Conservation (phyloP, 2,888 invertebrate genomes). For the Mesorhabditis belari region DNA sequence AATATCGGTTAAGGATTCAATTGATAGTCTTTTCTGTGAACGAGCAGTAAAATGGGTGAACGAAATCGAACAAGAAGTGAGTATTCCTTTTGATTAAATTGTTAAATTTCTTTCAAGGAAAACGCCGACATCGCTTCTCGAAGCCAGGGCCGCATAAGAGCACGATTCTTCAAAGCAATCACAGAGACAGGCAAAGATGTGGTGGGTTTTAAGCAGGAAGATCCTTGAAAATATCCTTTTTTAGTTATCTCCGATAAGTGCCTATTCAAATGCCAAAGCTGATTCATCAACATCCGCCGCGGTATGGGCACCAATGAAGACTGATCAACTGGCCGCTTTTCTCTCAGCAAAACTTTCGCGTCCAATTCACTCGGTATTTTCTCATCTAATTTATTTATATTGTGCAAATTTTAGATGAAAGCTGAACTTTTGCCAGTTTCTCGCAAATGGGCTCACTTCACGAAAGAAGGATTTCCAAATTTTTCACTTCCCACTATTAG, state of each 20-base stretch:
- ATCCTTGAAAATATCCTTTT: neutral
- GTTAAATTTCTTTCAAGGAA: neutral
- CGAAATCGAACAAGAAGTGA: neutral
- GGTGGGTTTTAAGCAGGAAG: neutral
- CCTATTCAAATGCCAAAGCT: neutral
- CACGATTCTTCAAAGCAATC: neutral
- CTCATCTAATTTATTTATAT: neutral
- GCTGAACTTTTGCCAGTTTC: neutral
- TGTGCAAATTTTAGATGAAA: neutral
- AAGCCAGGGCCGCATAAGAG: neutral
- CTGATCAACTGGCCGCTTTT: neutral
- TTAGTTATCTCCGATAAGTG: neutral
- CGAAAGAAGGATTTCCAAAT: neutral
- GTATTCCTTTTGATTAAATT: neutral
- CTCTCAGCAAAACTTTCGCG: neutral
- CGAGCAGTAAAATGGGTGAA: neutral
- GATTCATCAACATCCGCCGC: neutral
- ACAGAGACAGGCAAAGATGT: neutral
- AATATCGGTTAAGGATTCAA: neutral
- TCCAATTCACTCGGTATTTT: neutral
- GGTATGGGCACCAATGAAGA: neutral
- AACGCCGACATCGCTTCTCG: neutral
- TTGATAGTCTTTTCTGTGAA: neutral
- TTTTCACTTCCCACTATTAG: neutral
- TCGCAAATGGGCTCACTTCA: neutral